phyloP scores from a whole-genome alignment of 2,888 invertebrate genomes.

The Euproctis similis region DNA sequence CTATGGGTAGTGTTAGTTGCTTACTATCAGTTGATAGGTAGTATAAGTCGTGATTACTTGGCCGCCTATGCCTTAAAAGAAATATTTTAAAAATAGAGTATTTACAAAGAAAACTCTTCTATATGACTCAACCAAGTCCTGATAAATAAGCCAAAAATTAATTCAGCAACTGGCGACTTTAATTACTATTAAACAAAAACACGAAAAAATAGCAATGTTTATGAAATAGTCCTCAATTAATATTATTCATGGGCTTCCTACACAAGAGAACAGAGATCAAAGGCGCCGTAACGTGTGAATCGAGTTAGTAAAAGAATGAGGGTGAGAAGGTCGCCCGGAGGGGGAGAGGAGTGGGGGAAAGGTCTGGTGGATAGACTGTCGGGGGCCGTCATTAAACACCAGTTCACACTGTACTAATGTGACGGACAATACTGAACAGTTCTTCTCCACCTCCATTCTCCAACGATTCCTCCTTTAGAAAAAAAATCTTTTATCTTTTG shows the following conservation, averaged over 20 bases:
- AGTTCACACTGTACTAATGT: slow-evolving; percentile 37
- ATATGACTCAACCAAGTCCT: too few relatives aligned
- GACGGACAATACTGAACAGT: slow-evolving; percentile 37
- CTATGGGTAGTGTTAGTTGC: too few relatives aligned
- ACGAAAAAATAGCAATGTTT: background rate
- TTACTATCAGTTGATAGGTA: too few relatives aligned
- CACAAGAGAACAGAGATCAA: slow-evolving; percentile 46
- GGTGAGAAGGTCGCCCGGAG: too few relatives aligned
- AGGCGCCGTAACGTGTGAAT: slow-evolving; percentile 51
- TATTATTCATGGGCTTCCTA: slow-evolving; percentile 32
- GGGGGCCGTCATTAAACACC: slow-evolving; percentile 47
- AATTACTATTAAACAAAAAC: too few relatives aligned
- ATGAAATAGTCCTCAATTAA: slow-evolving; percentile 7
- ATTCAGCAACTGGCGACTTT: too few relatives aligned
- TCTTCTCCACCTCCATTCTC: slow-evolving; percentile 20
- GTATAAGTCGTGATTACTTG: too few relatives aligned
- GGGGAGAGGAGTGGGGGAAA: slow-evolving; percentile 12
- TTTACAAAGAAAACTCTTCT: too few relatives aligned
- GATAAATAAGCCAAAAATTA: too few relatives aligned
- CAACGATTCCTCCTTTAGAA: slow-evolving; percentile 38
- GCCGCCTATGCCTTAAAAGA: too few relatives aligned
- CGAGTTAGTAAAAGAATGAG: too few relatives aligned
- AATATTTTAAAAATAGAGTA: too few relatives aligned
- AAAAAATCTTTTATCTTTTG: slow-evolving; percentile 41
- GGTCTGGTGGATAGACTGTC: slow-evolving; percentile 34